Conservation (phyloP, 2,797 vertebrate species). For the Myotis findleyi region DNA sequence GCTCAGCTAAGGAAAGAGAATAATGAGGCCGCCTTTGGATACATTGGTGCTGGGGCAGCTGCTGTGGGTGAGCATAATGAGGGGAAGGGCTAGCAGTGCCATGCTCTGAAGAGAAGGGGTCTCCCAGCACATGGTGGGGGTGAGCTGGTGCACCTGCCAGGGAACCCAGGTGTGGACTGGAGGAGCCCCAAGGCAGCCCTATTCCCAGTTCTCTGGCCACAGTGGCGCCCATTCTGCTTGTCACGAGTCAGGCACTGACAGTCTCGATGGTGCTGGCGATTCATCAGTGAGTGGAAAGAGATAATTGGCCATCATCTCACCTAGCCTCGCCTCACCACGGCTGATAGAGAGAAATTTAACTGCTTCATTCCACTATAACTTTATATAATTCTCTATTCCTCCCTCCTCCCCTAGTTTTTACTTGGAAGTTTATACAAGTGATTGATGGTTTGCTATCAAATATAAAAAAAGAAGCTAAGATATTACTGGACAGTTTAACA, state of each 20-base stretch:
- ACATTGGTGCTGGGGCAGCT: rapidly evolving
- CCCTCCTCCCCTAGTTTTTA: slow-evolving; percentile 55
- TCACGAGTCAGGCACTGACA: slow-evolving; percentile 82
- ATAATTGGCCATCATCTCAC: slow-evolving; percentile 86
- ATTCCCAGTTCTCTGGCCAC: slow-evolving; percentile 69
- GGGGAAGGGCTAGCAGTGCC: neutral
- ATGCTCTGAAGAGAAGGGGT: neutral
- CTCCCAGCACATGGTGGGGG: neutral
- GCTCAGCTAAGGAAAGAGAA: neutral
- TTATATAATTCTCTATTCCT: slow-evolving; percentile 76
- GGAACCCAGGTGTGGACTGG: neutral
- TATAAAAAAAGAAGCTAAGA: slow-evolving; percentile 80
- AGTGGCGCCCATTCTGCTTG: slow-evolving; percentile 83
- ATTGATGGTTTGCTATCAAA: slow-evolving; percentile 78
- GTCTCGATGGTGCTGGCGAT: slow-evolving; percentile 77
- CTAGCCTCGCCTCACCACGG: slow-evolving; percentile 79
- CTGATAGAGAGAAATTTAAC: slow-evolving; percentile 72
- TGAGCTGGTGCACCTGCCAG: neutral
- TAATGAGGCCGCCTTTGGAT: neutral
- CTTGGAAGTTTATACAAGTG: slow-evolving; percentile 74
- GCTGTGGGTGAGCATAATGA: neutral
- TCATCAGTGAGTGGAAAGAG: slow-evolving; percentile 84
- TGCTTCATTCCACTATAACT: slow-evolving; percentile 75
- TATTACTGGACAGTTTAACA: slow-evolving; percentile 81
- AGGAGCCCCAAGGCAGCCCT: neutral